A percentile compares a stretch with the other conserved stretches of the same genome.
These are phyloP conservation scores for Coregonus suidteri DNA, from an alignment of 2,797 vertebrate genomes.

Conservation along the genomic window DNA sequence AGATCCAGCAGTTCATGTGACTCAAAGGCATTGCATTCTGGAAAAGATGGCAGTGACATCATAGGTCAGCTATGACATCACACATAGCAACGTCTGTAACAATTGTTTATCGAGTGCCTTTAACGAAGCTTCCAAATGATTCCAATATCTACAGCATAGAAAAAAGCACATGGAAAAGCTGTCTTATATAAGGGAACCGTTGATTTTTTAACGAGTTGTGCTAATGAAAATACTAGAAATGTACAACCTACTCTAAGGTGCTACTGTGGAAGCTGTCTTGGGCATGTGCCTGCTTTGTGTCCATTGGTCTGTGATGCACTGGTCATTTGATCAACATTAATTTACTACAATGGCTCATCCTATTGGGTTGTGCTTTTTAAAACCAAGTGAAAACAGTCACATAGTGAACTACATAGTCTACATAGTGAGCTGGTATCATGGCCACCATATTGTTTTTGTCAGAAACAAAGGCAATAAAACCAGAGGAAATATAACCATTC, in stretches of 20 bases:
- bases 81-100: constrained; percentile 33
- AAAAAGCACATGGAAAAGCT: constrained; percentile 51
- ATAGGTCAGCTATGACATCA: constrained; percentile 18
- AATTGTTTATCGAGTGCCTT: constrained; percentile 69
- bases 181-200: neutral
- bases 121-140: constrained; percentile 63
- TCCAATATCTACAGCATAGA: constrained; percentile 40
- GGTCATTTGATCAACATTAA: constrained; percentile 32
- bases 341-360: neutral
- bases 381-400: neutral
- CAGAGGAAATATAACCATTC: neutral
- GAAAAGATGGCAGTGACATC: constrained; percentile 26
- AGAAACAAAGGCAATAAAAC: neutral
- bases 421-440: neutral
- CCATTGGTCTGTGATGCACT: constrained; percentile 29
- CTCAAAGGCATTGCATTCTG: constrained; percentile 28
- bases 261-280: constrained; percentile 55
- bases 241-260: constrained; percentile 58
- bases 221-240: constrained; percentile 31
- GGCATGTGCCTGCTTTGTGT: constrained; percentile 51
- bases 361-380: neutral
- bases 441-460: neutral
- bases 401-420: neutral
- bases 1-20: constrained; percentile 46
- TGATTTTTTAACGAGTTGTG: constrained; percentile 25